phyloP scores from a whole-genome alignment of 2,888 invertebrate species.

The Drosophila prostipennis region DNA sequence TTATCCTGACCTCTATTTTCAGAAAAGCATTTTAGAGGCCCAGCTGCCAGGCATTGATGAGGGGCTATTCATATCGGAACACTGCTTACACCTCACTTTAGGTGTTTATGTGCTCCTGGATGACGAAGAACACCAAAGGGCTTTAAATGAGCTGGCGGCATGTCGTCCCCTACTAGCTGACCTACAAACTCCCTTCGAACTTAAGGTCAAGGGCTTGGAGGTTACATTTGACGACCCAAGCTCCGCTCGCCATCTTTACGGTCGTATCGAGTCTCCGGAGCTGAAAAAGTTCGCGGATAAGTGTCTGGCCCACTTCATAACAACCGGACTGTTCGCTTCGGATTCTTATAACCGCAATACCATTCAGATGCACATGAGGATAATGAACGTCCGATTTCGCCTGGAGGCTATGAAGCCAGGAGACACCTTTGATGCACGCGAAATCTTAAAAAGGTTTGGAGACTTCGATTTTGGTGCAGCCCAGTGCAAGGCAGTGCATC shows the following conservation, averaged over 20 bases:
- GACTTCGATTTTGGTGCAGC: constrained; percentile 90
- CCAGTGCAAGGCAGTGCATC: constrained; percentile 87
- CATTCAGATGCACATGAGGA: constrained; percentile 94
- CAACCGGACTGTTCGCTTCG: constrained; percentile 86
- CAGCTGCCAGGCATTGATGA: constrained; percentile 88
- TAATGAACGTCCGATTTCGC: constrained; percentile 90
- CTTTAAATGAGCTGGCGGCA: constrained; percentile 87
- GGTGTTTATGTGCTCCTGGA: constrained; percentile 91
- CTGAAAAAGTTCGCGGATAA: constrained; percentile 89
- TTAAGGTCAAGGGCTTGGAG: constrained; percentile 90
- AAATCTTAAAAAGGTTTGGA: constrained; percentile 88
- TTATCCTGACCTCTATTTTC: not conserved
- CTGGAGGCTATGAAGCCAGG: constrained; percentile 73
- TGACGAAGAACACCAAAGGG: constrained; percentile 89
- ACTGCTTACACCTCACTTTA: constrained; percentile 93
- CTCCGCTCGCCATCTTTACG: constrained; percentile 92
- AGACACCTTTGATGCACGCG: constrained; percentile 87
- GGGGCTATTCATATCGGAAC: constrained; percentile 89
- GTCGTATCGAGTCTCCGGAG: constrained; percentile 85
- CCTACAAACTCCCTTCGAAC: constrained; percentile 85
- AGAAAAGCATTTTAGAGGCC: constrained; percentile 74
- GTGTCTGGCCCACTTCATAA: constrained; percentile 86
- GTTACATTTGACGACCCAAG: constrained; percentile 97
- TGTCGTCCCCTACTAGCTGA: constrained; percentile 85
- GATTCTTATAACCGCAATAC: constrained; percentile 84